Percentiles rank a stretch among this genome's conserved stretches.
Conservation (phyloP, 2,797 vertebrate genomes). For the Delichon dasypus region DNA sequence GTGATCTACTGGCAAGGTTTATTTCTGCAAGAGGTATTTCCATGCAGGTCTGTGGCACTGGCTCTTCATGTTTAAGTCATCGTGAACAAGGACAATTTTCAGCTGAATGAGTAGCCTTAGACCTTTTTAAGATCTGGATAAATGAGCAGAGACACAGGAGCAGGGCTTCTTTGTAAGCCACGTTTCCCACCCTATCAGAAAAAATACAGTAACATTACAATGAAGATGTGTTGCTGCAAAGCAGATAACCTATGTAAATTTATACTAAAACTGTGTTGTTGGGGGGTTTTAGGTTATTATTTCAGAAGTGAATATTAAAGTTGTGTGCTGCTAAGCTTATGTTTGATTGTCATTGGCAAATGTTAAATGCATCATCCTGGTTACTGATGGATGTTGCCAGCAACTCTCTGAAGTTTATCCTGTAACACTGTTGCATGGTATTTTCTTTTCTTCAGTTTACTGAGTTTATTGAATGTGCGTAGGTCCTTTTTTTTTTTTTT, state of each 20-base stretch:
- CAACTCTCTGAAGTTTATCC: neutral
- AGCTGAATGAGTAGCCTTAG: neutral
- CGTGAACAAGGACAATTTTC: fast-evolving
- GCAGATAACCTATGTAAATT: neutral
- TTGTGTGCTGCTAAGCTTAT: neutral
- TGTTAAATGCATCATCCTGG: neutral
- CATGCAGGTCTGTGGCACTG: neutral
- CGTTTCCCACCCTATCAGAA: neutral
- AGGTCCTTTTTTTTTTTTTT: neutral
- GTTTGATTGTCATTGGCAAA: neutral
- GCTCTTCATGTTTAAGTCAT: neutral
- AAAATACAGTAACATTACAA: neutral
- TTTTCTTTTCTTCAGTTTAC: neutral
- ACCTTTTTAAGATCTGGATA: neutral
- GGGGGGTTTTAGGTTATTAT: neutral
- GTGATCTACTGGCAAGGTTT: neutral
- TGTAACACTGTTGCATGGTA: neutral
- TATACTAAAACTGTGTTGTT: neutral
- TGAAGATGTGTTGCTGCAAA: neutral
- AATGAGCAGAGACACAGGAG: neutral
- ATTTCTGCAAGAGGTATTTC: neutral
- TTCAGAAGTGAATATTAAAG: neutral
- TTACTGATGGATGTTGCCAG: neutral
- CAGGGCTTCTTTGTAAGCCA: neutral
- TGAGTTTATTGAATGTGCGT: neutral